A percentile compares a stretch with the other conserved stretches of the same genome.
Evolutionary conservation across 2,113 vertebrate genomes (phyloP).

Genomic region (Amblyornis subalaris): DNA sequence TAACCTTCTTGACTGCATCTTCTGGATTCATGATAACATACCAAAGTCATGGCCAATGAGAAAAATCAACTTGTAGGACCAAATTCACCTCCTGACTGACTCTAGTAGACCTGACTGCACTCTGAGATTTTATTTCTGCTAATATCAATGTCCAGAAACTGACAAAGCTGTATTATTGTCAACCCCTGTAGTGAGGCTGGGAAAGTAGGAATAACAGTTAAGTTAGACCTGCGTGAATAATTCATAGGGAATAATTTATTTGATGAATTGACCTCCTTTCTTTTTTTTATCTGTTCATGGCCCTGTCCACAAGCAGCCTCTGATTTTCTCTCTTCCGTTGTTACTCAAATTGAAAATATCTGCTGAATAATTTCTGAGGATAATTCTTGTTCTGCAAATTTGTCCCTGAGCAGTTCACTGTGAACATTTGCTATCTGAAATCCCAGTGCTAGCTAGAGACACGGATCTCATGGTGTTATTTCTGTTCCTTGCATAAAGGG

Average conservation of each 20-base stretch:
- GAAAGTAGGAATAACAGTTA: slow-evolving; percentile 56
- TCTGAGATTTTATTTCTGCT: slow-evolving; percentile 23
- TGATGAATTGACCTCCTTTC: slow-evolving; percentile 43
- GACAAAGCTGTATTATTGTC: slow-evolving; percentile 55
- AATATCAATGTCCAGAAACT: slow-evolving; percentile 53
- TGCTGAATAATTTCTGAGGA: slow-evolving; percentile 57
- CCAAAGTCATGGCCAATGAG: slow-evolving; percentile 23
- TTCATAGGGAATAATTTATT: slow-evolving; percentile 62
- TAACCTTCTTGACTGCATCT: slow-evolving; percentile 19
- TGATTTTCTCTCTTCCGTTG: slow-evolving; percentile 23
- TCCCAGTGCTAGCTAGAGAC: not conserved
- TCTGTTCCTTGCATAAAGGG: not conserved
- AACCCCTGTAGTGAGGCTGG: slow-evolving; percentile 39
- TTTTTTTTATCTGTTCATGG: not conserved
- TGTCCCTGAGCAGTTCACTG: slow-evolving; percentile 29
- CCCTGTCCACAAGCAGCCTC: slow-evolving; percentile 36
- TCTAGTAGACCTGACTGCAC: slow-evolving; percentile 23
- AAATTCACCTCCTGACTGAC: slow-evolving; percentile 43
- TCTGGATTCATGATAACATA: not conserved
- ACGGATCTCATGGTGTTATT: not conserved
- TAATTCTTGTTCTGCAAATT: slow-evolving; percentile 47
- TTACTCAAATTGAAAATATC: slow-evolving; percentile 55
- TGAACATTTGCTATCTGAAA: slow-evolving; percentile 38
- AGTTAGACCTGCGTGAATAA: slow-evolving; percentile 51
- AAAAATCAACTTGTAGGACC: slow-evolving; percentile 47